Evolutionary conservation across 2,113 vertebrate genomes (phyloP), one percentile per base, ranked within the genome.

Genomic region (Neofelis nebulosa): DNA sequence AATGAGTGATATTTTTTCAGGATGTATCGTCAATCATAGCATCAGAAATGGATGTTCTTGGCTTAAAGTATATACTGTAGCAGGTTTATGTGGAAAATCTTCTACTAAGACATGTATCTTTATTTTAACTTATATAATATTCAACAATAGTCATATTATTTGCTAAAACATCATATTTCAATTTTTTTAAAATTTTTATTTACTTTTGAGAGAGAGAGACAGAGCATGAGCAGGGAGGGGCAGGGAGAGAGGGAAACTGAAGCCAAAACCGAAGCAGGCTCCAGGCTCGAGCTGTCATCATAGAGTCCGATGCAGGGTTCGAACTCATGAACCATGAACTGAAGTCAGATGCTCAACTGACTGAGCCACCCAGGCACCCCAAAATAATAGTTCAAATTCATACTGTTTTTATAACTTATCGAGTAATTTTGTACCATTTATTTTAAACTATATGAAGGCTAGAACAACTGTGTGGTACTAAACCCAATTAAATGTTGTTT

Each of bases 91-190:
- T 79, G 15, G 3, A 86, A 95, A 83, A 69, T 89, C n/a, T 82
- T 83, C 29, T 86, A 57, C 4, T 36, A 92, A 16, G 31, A 5
- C 4, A 36, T 69, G 16, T 31, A 65, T 55, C 73, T 83, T 93
- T 66, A 91, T n/a, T 95, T 84, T 95, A 89, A 80, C 73, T 82
- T 87, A 63, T 87, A 63, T 18, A 76, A 86, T 94, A 8, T 94
- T 78, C 33, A 52, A 11, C 84, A 7, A 21, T 50, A 81, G 13
- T 21, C 3, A 68, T 45, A 91, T 45, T 36, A 74, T 69, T 86
- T 86, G 31, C n/a, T 71, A 81, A 89, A 93, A 31, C 25, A 81
- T n/a, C 48, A 94, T 50, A 52, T 23, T 74, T 97, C 11, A 88
- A 80, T 78, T 41, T 36, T 61, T 57, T 61, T 61, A 3, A 0